Conservation (phyloP, 2,113 vertebrate genomes). For the Alosa alosa region DNA sequence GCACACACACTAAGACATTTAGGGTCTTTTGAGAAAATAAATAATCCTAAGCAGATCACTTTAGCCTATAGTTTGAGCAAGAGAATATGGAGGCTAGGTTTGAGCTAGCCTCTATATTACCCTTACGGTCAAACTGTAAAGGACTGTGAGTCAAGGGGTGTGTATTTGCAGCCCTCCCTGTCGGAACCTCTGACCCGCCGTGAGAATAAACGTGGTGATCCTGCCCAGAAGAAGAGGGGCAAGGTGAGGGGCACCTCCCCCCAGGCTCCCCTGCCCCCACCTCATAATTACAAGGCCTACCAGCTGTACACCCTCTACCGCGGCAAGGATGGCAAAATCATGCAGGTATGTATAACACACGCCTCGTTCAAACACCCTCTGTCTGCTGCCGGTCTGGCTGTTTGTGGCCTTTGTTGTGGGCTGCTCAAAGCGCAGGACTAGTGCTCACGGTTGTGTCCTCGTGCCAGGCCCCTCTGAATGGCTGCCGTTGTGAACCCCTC, state of each 20-base stretch:
- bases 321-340: constrained; percentile 88
- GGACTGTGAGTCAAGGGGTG: background rate
- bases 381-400: background rate
- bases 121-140: background rate
- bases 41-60: background rate
- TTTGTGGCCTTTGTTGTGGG: background rate
- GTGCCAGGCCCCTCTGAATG: constrained; percentile 86
- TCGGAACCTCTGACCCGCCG: constrained; percentile 81
- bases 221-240: constrained; percentile 66
- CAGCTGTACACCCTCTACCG: constrained; percentile 95
- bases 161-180: constrained; percentile 74
- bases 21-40: background rate
- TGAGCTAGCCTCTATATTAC: background rate
- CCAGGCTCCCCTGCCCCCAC: constrained; percentile 59
- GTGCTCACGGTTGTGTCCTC: background rate
- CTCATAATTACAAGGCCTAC: constrained; percentile 90
- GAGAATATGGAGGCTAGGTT: too few relatives aligned
- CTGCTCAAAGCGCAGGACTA: too few relatives aligned
- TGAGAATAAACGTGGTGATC: constrained; percentile 72
- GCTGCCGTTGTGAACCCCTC: constrained; percentile 94
- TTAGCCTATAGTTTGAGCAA: too few relatives aligned
- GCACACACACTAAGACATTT: too few relatives aligned
- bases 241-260: constrained; percentile 70
- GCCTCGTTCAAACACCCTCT: background rate
- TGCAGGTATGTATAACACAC: constrained; percentile 76